Percentiles rank a stretch among this genome's conserved stretches.
These are phyloP conservation scores for Siniperca scherzeri DNA, from an alignment of 2,797 vertebrate species.

Conservation along the genomic window DNA sequence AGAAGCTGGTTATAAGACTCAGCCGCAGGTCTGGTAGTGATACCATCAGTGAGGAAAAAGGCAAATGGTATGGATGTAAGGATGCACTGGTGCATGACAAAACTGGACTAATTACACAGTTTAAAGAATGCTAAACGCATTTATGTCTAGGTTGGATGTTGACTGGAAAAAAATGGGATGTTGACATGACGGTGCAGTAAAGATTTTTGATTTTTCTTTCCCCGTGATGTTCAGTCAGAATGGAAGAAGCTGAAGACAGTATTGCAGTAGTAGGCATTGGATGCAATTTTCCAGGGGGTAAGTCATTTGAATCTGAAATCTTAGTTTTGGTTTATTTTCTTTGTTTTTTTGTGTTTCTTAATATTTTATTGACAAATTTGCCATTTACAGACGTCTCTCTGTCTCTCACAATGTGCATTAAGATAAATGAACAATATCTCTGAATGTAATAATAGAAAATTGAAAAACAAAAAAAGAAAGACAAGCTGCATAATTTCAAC, in stretches of 20 bases:
- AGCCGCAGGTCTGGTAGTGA: constrained; percentile 37
- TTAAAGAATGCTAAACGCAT: not conserved
- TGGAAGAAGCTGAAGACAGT: constrained; percentile 79
- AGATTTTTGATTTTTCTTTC: constrained; percentile 32
- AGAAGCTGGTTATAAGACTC: constrained; percentile 66
- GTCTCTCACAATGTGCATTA: not conserved
- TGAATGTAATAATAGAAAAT: not conserved
- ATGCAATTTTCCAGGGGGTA: constrained; percentile 91
- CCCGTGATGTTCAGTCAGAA: constrained; percentile 55
- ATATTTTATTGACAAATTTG: not conserved
- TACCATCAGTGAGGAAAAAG: constrained; percentile 51
- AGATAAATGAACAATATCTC: not conserved
- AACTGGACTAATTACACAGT: constrained; percentile 25
- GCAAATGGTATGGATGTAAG: constrained; percentile 43
- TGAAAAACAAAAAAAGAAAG: not conserved
- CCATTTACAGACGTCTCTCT: not conserved
- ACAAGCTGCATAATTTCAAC: not conserved
- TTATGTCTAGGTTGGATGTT: not conserved
- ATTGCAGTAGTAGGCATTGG: constrained; percentile 91
- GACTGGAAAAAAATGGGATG: not conserved
- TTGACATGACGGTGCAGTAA: not conserved
- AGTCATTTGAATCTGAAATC: constrained; percentile 6
- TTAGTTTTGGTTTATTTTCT: not conserved
- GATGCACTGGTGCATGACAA: constrained; percentile 31
- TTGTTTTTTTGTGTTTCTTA: not conserved